Conservation (phyloP, 2,888 invertebrate species). For the Agrochola macilenta region DNA sequence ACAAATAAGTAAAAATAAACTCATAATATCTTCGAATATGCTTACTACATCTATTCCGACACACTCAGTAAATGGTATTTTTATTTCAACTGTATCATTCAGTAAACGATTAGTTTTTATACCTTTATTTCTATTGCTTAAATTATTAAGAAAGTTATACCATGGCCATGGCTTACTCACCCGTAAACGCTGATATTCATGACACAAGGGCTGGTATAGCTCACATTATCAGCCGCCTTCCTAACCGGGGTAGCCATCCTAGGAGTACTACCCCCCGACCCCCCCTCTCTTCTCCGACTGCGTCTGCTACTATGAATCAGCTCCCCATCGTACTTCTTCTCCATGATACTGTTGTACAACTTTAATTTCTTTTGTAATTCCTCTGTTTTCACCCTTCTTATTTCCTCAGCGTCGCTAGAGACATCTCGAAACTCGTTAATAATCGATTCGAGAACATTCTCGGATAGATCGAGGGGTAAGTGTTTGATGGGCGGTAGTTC, state of each 20-base stretch:
- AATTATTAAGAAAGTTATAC: neutral
- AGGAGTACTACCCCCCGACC: conserved; percentile 79
- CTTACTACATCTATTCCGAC: neutral
- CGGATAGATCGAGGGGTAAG: conserved; percentile 85
- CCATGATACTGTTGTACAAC: conserved; percentile 93
- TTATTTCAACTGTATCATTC: neutral
- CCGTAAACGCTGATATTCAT: conserved; percentile 81
- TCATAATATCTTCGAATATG: neutral
- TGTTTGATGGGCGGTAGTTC: conserved; percentile 92
- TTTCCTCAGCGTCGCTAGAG: conserved; percentile 79
- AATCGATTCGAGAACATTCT: conserved; percentile 85
- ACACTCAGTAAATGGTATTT: neutral
- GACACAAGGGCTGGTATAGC: conserved; percentile 81
- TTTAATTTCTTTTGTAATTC: conserved; percentile 90
- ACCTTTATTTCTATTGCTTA: neutral
- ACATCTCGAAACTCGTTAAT: conserved; percentile 85
- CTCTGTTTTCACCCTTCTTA: conserved; percentile 76
- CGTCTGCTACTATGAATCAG: conserved; percentile 91
- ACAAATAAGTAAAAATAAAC: neutral
- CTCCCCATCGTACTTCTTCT: conserved; percentile 93
- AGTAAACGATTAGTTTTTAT: neutral
- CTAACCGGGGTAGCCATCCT: conserved; percentile 76
- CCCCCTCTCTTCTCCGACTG: conserved; percentile 78
- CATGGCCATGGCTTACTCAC: conserved; percentile 64
- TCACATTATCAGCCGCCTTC: conserved; percentile 69